A percentile compares a stretch with the other conserved stretches of the same genome.
These are phyloP conservation scores for Myripristis murdjan DNA, from an alignment of 2,797 vertebrate species.

Conservation along the genomic window DNA sequence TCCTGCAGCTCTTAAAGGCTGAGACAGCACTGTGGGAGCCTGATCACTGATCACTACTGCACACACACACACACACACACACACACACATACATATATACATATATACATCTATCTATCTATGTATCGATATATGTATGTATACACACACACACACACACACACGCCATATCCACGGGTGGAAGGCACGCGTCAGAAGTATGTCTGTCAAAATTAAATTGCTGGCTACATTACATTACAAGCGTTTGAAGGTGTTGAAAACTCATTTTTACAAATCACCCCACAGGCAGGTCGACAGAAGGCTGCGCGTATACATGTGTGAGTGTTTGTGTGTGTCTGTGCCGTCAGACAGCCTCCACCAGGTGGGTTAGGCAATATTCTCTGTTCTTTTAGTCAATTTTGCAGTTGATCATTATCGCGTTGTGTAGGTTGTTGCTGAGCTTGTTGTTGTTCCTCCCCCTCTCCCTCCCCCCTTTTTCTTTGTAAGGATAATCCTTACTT, in stretches of 20 bases:
- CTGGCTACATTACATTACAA: constrained; percentile 76
- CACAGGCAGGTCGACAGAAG: constrained; percentile 58
- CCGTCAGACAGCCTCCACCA: constrained; percentile 31
- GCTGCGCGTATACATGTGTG: not conserved
- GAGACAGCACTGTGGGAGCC: constrained; percentile 78
- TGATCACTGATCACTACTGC: constrained; percentile 78
- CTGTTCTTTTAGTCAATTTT: constrained; percentile 60
- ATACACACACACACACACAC: constrained; percentile 2
- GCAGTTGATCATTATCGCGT: constrained; percentile 69
- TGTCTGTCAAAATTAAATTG: constrained; percentile 81
- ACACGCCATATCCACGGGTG: too few species aligned
- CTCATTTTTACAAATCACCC: constrained; percentile 74
- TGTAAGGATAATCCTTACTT: constrained; percentile 73
- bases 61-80: constrained; percentile 54
- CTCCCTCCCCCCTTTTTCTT: constrained; percentile 29
- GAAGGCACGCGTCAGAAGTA: too few species aligned
- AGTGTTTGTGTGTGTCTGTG: constrained; percentile 22
- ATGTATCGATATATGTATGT: constrained; percentile 6
- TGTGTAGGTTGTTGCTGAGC: constrained; percentile 53
- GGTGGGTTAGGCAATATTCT: constrained; percentile 51
- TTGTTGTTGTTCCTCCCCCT: constrained; percentile 36
- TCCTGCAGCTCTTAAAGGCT: constrained; percentile 80
- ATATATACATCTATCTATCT: constrained; percentile 31
- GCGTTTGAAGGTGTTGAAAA: constrained; percentile 80
- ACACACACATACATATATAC: constrained; percentile 6